Evolutionary conservation across 2,797 vertebrate species (phyloP).

Genomic region (Ataeniobius toweri): DNA sequence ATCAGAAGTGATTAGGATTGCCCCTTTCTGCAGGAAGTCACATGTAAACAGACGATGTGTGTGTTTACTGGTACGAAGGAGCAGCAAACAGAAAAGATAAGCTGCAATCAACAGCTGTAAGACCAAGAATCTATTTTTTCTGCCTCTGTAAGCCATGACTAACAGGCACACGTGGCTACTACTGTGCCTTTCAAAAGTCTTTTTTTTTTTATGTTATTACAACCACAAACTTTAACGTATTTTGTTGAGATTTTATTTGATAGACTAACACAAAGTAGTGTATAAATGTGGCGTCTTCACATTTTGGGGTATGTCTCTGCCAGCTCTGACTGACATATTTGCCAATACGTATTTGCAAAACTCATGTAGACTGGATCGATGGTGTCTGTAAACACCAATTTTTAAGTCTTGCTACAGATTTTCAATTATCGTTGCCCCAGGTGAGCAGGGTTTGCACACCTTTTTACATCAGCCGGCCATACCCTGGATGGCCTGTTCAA

Average conservation of each 20-base stretch:
- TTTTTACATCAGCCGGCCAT: neutral
- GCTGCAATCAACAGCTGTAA: slow-evolving; percentile 15
- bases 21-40: slow-evolving; percentile 31
- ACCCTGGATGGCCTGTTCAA: neutral
- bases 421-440: too few species aligned
- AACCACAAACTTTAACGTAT: too few species aligned
- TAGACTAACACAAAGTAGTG: neutral
- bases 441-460: neutral
- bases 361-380: neutral
- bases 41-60: slow-evolving; percentile 31
- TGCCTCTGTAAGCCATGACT: slow-evolving; percentile 34
- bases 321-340: neutral
- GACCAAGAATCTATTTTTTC: neutral
- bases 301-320: neutral
- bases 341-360: neutral
- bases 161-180: slow-evolving; percentile 3
- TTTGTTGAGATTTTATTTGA: neutral
- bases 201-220: neutral
- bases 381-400: neutral
- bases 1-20: neutral
- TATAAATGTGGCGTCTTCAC: neutral
- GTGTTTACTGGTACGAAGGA: slow-evolving; percentile 20
- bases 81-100: slow-evolving; percentile 32
- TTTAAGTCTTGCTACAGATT: neutral
- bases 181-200: neutral